Evolutionary conservation across 2,888 invertebrate genomes (phyloP), one percentile per base, ranked within the genome.

Genomic region (Kuschelorhynchus macadamiae): DNA sequence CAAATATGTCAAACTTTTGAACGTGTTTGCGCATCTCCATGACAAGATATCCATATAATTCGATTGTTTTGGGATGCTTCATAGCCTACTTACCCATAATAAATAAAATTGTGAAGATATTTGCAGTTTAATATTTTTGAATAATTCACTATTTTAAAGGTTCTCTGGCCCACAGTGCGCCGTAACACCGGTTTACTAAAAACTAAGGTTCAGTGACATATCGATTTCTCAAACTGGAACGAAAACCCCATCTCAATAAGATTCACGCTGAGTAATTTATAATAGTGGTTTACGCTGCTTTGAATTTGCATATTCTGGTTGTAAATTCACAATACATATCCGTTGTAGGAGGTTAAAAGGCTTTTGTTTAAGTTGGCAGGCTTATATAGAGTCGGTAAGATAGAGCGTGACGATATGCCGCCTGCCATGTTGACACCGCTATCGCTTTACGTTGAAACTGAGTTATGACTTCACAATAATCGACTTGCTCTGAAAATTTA

Each of bases 351-450:
- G 66, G 46, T 46, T 60, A 44, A 32, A 36, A 32, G 47, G 59
- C 44, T 60, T 71, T 71, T 74, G 74, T 74, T 75, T 68, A 62
- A 68, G 59, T 71, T 73, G 65, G 55, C 60, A 52, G 60, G 72
- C 67, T 73, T 73, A 75, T 73, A 70, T 69, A 74, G 36, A 57
- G 72, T 61, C 72, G 70, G 73, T 71, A 75, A 75, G 75, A 75
- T 75, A 69, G 71, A 60, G 72, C 75, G 74, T 75, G 73, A 74
- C 67, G 74, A 74, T 75, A 75, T 59, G 32, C 50, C 36, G 21
- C 25, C 52, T 25, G 42, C 50, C 57, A 60, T 61, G 61, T 55
- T 52, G 67, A 47, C 39, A 47, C 20, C 20, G 49, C 42, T 16
- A 60, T 50, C 60, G 60, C 60, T 36, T 52, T 61, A 44, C 25